Percentiles rank a stretch among this genome's conserved stretches.
phyloP scores from a whole-genome alignment of 2,888 invertebrate genomes.

The Acrocyrtus sp. region DNA sequence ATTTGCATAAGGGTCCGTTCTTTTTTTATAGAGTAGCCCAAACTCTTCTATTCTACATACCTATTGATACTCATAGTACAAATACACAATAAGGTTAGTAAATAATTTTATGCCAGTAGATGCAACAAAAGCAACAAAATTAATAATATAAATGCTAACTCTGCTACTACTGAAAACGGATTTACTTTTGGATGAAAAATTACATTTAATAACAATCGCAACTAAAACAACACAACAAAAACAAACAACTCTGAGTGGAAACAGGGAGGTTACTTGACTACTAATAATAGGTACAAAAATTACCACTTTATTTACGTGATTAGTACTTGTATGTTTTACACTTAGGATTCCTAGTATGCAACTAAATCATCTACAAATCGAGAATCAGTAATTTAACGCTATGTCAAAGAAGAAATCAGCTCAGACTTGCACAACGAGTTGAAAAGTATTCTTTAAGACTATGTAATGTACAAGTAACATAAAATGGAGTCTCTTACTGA shows the following conservation, averaged over 20 bases:
- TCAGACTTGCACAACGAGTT: slow-evolving; percentile 28
- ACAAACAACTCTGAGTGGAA: slow-evolving; percentile 12
- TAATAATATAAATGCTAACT: too few relatives aligned
- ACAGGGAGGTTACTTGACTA: slow-evolving; percentile 32
- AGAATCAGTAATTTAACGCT: slow-evolving; percentile 11
- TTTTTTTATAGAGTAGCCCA: too few relatives aligned
- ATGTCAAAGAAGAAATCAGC: slow-evolving; percentile 6
- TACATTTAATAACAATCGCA: neutral
- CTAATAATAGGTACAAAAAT: slow-evolving; percentile 46
- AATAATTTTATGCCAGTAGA: too few relatives aligned
- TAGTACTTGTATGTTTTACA: slow-evolving; percentile 44
- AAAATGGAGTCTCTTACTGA: too few relatives aligned
- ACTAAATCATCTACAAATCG: slow-evolving; percentile 22
- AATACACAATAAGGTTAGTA: too few relatives aligned
- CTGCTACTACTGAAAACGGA: too few relatives aligned
- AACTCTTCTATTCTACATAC: too few relatives aligned
- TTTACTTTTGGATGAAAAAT: neutral
- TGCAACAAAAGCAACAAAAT: too few relatives aligned
- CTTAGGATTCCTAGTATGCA: slow-evolving; percentile 9
- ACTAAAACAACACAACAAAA: slow-evolving; percentile 20
- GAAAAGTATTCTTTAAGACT: neutral
- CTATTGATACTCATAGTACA: too few relatives aligned
- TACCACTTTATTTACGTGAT: slow-evolving; percentile 44
- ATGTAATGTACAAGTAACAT: neutral
- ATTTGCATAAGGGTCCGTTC: too few relatives aligned